Evolutionary conservation across 2,888 invertebrate genomes (phyloP), one percentile per base, ranked within the genome.

Genomic region (Eucriotettix oculatus): DNA sequence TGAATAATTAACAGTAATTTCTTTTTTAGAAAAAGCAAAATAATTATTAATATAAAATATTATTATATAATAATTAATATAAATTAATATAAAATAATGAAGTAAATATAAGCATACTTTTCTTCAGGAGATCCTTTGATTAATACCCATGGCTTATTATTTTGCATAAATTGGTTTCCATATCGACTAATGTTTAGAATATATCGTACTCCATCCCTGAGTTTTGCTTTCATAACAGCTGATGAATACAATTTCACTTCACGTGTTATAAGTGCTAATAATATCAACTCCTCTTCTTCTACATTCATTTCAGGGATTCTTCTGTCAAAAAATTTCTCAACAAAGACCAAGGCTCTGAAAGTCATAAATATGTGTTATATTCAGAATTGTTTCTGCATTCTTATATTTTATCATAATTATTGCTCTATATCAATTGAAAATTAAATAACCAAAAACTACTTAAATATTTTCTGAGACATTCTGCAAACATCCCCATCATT

Each of bases 111-210:
- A 5, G 7, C 78, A 74, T 70, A 90, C 90, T 85, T 85, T 66
- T 93, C 86, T 58, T 83, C 80, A 1, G 81, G 83, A 2, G 74
- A 78, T 42, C 92, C 90, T 72, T 98, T 99, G 10, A 94, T 79
- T 66, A 91, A 77, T 10, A 90, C 90, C 98, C 99, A 99, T 0
- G 99, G 98, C 71, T 95, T 87, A 65, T 87, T 86, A 1, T 80
- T 76, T 76, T 99, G 99, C 87, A 99, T 93, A 72, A 91, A 96
- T 69, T 94, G 94, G 78, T 99, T 99, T 9, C 98, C 98, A 65
- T 89, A 83, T 2, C 91, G 82, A 0, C 97, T 95, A 61, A 98
- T 86, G 1, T 82, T 80, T 66, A 99, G 75, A 66, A 98, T 84
- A 71, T 88, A 85, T 14, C 88, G 79, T 16, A 98, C 79, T 0